Evolutionary conservation across 2,113 vertebrate genomes (phyloP), one percentile per base, ranked within the genome.

Genomic region (Haemorhous mexicanus): DNA sequence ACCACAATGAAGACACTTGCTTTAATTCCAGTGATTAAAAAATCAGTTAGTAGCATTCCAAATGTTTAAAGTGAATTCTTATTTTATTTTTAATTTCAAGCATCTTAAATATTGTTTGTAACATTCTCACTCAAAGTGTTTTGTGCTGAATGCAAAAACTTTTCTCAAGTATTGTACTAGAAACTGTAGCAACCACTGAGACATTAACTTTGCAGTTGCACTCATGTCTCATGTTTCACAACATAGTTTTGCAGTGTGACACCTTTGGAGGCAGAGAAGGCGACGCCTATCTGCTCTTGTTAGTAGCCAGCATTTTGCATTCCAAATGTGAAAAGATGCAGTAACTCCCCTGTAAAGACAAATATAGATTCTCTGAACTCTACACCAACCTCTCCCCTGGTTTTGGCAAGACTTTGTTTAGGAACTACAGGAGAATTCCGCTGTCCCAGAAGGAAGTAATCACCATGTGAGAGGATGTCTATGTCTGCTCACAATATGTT

Each of bases 141-240:
- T 66, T 58, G 16, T 67, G 84, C 69, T 78, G 37, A 87, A 89
- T 52, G 35, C 24, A 94, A 73, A 91, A 93, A 93, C 66, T 95
- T 94, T 87, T 70, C 80, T 89, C 44, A 46, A 84, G 33, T 64
- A 59, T 70, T 72, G 49, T 89, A 66, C 68, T 73, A 91, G 90
- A 97, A 96, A 94, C 94, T 93, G 93, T 91, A 79, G 90, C 79
- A 97, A 95, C 87, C 81, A 90, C 59, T 28, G 39, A 93, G 68
- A 53, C 53, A 80, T 56, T 89, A 77, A 66, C 82, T 94, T 91
- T 81, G 77, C 21, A 35, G 62, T 76, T 78, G 70, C 33, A 32
- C 77, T 94, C 33, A 47, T 82, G 30, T 74, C 77, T 94, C 33
- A 47, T 82, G 30, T 74, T 85, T 89, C 87, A 82, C n/a, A 76